These are phyloP conservation scores for Gallinago jamesoni DNA, from an alignment of 2,113 vertebrate species.

Conservation along the genomic window DNA sequence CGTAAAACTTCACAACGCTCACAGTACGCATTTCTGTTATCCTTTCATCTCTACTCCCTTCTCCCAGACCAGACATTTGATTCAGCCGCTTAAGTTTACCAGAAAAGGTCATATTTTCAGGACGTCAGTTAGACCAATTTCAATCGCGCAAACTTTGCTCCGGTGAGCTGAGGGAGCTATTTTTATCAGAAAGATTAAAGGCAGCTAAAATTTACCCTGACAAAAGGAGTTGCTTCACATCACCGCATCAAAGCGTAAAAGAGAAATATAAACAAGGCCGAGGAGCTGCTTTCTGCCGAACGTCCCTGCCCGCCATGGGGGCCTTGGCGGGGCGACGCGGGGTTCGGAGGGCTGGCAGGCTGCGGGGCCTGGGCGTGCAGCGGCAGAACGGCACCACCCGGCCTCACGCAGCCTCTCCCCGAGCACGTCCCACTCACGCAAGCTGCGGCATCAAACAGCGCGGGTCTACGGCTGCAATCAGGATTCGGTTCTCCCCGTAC, in stretches of 20 bases:
- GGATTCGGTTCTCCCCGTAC: background rate
- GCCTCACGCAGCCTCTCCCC: fast-evolving
- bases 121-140: background rate
- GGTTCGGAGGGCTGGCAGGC: background rate
- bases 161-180: background rate
- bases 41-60: background rate
- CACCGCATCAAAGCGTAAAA: slow-evolving; percentile 1
- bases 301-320: background rate
- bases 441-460: background rate
- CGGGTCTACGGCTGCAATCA: background rate
- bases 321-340: background rate
- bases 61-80: background rate
- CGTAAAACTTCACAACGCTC: background rate
- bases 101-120: background rate
- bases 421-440: background rate
- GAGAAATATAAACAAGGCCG: background rate
- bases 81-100: background rate
- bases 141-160: background rate
- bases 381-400: background rate
- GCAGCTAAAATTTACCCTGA: slow-evolving; percentile 29
- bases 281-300: background rate
- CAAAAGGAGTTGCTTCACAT: slow-evolving; percentile 42
- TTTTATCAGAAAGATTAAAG: slow-evolving; percentile 60
- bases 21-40: background rate
- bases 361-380: background rate